Base-by-base conservation (phyloP, 2,113 vertebrate species). In the Ceuthmochares aereus region DNA sequence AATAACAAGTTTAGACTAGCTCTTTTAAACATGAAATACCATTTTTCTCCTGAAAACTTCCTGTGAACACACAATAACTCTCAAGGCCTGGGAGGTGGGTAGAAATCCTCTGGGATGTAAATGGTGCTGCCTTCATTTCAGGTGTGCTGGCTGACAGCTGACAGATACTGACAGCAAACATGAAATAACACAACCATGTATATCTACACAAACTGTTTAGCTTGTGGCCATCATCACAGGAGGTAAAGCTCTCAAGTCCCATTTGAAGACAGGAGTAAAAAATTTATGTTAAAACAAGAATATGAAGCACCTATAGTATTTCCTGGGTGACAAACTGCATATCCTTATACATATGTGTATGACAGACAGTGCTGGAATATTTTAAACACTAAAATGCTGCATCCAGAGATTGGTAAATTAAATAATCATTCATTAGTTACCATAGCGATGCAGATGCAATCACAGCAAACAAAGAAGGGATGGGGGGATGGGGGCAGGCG, bases 401-500 rank as follows among this genome's bases (percentile, higher is more conserved):
- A 79, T 69, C 18, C 55, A 84, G 84, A 92, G 60, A 87, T 92
- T 89, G 88, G 55, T 91, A 95, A 97, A 97, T 93, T 93, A 95
- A 97, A 95, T 89, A 96, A 94, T 87, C 63, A 78, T 94, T 96
- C 79, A 91, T 93, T 91, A 87, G 95, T 97, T 94, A 83, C 95
- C 89, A 97, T 84, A 96, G 95, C 2, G 5, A 97, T 96, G 74
- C 56, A 93, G 81, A 86, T 75, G 80, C 60, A 96, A 91, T 83
- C 90, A 51, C 30, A 56, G 27, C 3, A 30, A 95, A 95, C 84
- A 95, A 93, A 94, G 87, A 51, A 91, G 60, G 58, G 69, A 58
- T 25, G 64, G 67, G 55, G 45, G 2, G 25, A 12, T 37, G 69
- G 51, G 12, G 40, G 40, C 40, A 40, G 40, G 40, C 40, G 12